Evolutionary conservation across 2,797 vertebrate species (phyloP), one percentile per base, ranked within the genome.

Genomic region (Myotis pilosus): DNA sequence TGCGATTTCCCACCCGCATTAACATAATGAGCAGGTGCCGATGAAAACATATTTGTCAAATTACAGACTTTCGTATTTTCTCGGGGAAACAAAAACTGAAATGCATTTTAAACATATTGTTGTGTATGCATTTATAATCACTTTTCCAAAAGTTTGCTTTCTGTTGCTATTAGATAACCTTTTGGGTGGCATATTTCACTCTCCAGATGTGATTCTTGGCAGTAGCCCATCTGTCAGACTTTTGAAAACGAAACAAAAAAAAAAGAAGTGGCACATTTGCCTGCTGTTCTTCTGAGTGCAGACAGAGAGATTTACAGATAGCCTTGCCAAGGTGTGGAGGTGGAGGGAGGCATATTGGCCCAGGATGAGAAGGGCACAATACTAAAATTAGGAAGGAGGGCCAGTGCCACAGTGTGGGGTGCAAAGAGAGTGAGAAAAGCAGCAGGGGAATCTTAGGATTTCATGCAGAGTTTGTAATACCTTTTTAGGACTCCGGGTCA

Each of bases 81-180:
- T 68, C 47, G 7, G 81, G 53, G 25, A 86, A 89, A 44, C 38
- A 60, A 64, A 92, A 86, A 44, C 9, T 28, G 13, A 91, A 91
- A 20, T 23, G 28, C 4, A 33, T 83, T 84, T 86, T 62, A 71
- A 72, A 60, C 49, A 28, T 33, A 17, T 28, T n/a, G 49, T 9
- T 69, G 15, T 33, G 9, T 57, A 44, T 71, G 4, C 13, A 53
- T 64, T 11, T 13, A 30, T 9, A 66, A n/a, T 15, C 53, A 36
- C 78, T 83, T 90, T 72, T 33, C 1, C 4, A 49, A 57, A 87
- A 22, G 6, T 28, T 91, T 79, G 5, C 13, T 87, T 28, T 71
- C 20, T 87, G 11, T 87, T 80, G 69, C 44, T 79, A 69, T 64
- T 71, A 57, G 28, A 64, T 41, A 87, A 60, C 5, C 16, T 75